phyloP scores from a whole-genome alignment of 2,113 vertebrate species.

The Pelecanus crispus region DNA sequence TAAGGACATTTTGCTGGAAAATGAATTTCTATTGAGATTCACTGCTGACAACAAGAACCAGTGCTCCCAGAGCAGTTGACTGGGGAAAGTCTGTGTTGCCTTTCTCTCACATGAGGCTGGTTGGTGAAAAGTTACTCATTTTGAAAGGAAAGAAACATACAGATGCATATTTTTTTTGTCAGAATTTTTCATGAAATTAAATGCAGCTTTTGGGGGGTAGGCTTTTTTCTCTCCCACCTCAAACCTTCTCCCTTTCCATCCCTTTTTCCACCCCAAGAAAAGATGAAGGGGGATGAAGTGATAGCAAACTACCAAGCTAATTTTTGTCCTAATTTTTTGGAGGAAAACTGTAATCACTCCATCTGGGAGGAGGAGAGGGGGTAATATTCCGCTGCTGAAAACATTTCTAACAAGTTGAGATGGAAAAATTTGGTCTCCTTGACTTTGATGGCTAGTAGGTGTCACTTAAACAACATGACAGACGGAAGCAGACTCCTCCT shows the following conservation, averaged over 20 bases:
- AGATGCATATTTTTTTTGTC: too few relatives aligned
- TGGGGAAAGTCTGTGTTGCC: background rate
- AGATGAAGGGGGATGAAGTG: background rate
- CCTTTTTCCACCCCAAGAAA: background rate
- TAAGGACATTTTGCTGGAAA: background rate
- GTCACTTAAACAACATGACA: background rate
- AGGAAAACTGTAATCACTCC: background rate
- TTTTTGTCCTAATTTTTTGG: background rate
- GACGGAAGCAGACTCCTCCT: background rate
- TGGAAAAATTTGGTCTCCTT: constrained; percentile 26
- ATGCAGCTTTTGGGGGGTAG: background rate
- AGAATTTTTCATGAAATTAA: background rate
- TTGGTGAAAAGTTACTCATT: background rate
- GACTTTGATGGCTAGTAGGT: background rate
- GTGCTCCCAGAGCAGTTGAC: background rate
- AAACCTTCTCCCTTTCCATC: background rate
- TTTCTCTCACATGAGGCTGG: background rate
- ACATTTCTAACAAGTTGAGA: background rate
- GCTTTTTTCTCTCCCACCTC: background rate
- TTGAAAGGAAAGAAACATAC: background rate
- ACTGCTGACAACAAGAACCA: background rate
- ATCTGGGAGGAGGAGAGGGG: background rate
- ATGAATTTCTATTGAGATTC: background rate
- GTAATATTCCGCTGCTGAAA: constrained; percentile 4
- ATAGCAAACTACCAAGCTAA: background rate